Evolutionary conservation across 1,140 invertebrate species (phyloP).

Genomic region (Galleria mellonella): DNA sequence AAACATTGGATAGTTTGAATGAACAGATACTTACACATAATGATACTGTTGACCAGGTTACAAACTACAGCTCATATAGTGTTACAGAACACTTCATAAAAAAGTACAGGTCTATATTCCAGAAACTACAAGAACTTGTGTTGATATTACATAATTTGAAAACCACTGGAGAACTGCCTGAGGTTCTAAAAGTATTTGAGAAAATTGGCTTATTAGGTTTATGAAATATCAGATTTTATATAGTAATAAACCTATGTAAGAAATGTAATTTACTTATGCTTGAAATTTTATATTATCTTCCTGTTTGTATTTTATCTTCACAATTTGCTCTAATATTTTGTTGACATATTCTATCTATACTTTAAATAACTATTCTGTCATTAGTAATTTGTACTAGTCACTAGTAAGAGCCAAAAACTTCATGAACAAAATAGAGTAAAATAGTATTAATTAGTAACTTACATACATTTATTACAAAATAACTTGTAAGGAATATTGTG

Average conservation of each 20-base stretch:
- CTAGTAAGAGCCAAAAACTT: too few relatives aligned
- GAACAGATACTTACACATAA: conserved; percentile 11
- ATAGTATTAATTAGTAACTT: too few relatives aligned
- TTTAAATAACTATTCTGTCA: too few relatives aligned
- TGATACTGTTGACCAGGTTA: conserved; percentile 7
- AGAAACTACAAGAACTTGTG: conserved; percentile 33
- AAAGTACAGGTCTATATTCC: conserved; percentile 32
- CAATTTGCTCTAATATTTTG: too few relatives aligned
- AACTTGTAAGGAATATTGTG: too few relatives aligned
- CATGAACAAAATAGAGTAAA: too few relatives aligned
- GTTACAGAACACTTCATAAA: conserved; percentile 38
- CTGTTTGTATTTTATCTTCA: too few relatives aligned
- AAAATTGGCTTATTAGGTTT: conserved; percentile 26
- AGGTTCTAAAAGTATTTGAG: conserved; percentile 29
- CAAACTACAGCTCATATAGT: conserved; percentile 19
- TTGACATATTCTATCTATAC: too few relatives aligned
- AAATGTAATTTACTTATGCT: too few relatives aligned
- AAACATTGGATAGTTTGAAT: conserved; percentile 35
- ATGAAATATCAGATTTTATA: conserved; percentile 10
- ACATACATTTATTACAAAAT: too few relatives aligned
- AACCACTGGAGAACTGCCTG: conserved; percentile 14
- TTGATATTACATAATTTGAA: conserved; percentile 19
- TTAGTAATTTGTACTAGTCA: too few relatives aligned
- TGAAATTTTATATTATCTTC: too few relatives aligned
- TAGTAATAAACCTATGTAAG: not conserved